Percentiles rank a stretch among this genome's conserved stretches.
Evolutionary conservation across 2,888 invertebrate genomes (phyloP).

Genomic region (Argyra leucocephala): DNA sequence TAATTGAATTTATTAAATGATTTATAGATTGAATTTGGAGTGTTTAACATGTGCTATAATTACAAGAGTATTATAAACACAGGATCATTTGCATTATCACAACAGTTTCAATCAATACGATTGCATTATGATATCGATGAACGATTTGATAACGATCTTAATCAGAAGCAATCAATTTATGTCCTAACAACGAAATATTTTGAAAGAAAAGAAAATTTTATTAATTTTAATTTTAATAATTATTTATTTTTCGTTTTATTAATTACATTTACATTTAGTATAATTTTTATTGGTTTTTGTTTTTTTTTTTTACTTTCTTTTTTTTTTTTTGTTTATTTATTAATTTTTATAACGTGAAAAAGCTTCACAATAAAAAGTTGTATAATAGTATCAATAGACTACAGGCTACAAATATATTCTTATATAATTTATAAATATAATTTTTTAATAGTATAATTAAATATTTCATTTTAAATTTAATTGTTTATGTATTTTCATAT

Average conservation of each 20-base stretch:
- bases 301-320: background rate
- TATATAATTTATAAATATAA: background rate
- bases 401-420: background rate
- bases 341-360: constrained; percentile 1
- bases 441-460: background rate
- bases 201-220: no score
- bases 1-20: no score
- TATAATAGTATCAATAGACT: constrained; percentile 4
- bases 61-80: no score
- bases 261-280: constrained; percentile 6
- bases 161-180: no score
- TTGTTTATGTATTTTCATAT: background rate
- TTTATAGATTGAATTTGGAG: no score
- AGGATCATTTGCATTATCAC: no score
- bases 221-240: background rate
- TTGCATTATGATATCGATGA: no score
- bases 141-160: no score
- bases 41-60: no score
- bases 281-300: background rate
- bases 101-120: no score
- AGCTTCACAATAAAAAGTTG: constrained; percentile 9
- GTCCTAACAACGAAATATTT: no score
- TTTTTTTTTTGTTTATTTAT: background rate
- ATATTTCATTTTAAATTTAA: background rate
- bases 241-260: constrained; percentile 6